phyloP scores from a whole-genome alignment of 2,888 invertebrate genomes.

The Protonemura montana region DNA sequence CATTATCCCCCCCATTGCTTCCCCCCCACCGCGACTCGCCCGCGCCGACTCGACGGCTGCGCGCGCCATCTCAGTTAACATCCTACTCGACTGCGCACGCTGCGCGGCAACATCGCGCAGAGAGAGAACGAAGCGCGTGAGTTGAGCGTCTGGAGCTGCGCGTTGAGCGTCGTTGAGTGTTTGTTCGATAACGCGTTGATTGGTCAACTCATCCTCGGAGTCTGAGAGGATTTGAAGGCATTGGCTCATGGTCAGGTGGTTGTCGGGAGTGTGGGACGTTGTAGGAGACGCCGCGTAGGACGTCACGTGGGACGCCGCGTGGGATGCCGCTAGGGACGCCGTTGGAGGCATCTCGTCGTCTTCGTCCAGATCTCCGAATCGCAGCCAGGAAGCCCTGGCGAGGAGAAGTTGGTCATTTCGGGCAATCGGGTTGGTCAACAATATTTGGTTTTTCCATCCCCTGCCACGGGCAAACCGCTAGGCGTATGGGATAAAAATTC shows the following conservation, averaged over 20 bases:
- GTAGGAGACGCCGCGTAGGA: background rate
- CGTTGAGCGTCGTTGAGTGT: background rate
- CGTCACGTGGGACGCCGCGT: too few relatives aligned
- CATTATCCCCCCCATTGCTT: background rate
- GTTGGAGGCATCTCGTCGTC: background rate
- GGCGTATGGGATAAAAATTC: too few relatives aligned
- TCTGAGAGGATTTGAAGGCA: background rate
- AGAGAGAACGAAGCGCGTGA: slow-evolving; percentile 10
- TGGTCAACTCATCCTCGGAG: background rate
- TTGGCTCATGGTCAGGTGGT: background rate
- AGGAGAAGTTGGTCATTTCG: background rate
- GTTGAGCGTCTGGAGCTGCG: background rate
- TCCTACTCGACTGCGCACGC: background rate
- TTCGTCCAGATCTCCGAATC: background rate
- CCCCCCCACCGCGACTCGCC: background rate
- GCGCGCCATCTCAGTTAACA: slow-evolving; percentile 1
- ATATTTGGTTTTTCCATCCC: too few relatives aligned
- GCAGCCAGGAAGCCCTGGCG: background rate
- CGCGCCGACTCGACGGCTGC: slow-evolving; percentile 48
- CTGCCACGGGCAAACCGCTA: too few relatives aligned
- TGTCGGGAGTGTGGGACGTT: background rate
- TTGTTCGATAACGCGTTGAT: background rate
- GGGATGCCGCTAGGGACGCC: background rate
- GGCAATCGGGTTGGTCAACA: too few relatives aligned
- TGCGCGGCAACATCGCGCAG: slow-evolving; percentile 53